phyloP scores from a whole-genome alignment of 2,113 vertebrate species.

The Cathartes aura region DNA sequence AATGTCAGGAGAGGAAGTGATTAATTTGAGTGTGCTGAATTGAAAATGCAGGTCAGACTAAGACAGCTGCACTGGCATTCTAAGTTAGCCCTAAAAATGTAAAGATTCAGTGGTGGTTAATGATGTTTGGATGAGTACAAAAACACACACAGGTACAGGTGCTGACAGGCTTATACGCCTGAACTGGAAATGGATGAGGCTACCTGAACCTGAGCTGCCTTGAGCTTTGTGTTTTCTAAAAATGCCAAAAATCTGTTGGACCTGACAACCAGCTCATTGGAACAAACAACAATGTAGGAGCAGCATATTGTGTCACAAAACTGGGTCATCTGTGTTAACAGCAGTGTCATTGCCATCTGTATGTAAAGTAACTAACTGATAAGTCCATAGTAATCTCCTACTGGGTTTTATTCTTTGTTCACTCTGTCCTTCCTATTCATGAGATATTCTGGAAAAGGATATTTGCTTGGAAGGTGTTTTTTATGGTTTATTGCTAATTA shows the following conservation, averaged over 20 bases:
- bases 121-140: background rate
- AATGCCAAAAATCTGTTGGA: background rate
- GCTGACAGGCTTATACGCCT: background rate
- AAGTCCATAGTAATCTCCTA: background rate
- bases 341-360: background rate
- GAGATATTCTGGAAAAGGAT: background rate
- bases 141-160: background rate
- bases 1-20: background rate
- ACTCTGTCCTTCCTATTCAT: background rate
- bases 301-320: background rate
- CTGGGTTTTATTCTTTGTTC: background rate
- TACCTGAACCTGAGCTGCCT: background rate
- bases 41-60: background rate
- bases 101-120: background rate
- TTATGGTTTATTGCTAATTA: constrained; percentile 57
- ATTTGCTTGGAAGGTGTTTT: background rate
- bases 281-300: background rate
- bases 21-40: background rate
- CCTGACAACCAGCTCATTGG: background rate
- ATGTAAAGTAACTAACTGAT: background rate
- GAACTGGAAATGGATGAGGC: background rate
- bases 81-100: background rate
- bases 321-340: background rate
- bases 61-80: background rate
- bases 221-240: background rate